These are phyloP conservation scores for Yponomeuta plumbellus DNA, from an alignment of 2,888 invertebrate species.

Conservation along the genomic window DNA sequence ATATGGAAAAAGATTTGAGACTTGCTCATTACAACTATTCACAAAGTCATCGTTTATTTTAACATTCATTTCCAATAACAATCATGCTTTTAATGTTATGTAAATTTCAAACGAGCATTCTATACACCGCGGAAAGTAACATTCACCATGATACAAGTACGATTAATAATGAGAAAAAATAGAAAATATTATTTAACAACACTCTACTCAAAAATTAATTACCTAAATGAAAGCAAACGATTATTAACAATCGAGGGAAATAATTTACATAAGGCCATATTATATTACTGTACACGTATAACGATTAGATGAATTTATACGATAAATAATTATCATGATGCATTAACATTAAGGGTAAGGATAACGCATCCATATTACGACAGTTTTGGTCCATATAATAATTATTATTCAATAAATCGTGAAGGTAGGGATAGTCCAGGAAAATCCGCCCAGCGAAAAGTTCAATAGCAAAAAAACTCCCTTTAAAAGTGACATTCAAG, in stretches of 20 bases:
- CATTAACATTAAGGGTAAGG: constrained; percentile 69
- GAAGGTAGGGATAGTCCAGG: constrained; percentile 22
- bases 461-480: background rate
- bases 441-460: constrained; percentile 15
- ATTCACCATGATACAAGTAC: constrained; percentile 36
- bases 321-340: constrained; percentile 63
- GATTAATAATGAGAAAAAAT: constrained; percentile 24
- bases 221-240: constrained; percentile 52
- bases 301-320: constrained; percentile 71
- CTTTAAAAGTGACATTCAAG: background rate
- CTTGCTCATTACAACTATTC: constrained; percentile 8
- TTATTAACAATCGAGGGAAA: constrained; percentile 59
- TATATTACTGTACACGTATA: constrained; percentile 72
- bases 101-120: constrained; percentile 37
- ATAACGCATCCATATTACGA: constrained; percentile 71
- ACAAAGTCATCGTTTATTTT: constrained; percentile 40
- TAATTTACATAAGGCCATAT: constrained; percentile 75
- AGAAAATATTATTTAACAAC: constrained; percentile 25
- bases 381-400: constrained; percentile 76
- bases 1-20: background rate
- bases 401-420: constrained; percentile 70
- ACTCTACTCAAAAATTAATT: constrained; percentile 36
- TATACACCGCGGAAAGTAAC: constrained; percentile 49
- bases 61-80: constrained; percentile 62
- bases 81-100: constrained; percentile 38